Evolutionary conservation across 2,888 invertebrate species (phyloP), one percentile per base, ranked within the genome.

Genomic region (Apodemia duryi): DNA sequence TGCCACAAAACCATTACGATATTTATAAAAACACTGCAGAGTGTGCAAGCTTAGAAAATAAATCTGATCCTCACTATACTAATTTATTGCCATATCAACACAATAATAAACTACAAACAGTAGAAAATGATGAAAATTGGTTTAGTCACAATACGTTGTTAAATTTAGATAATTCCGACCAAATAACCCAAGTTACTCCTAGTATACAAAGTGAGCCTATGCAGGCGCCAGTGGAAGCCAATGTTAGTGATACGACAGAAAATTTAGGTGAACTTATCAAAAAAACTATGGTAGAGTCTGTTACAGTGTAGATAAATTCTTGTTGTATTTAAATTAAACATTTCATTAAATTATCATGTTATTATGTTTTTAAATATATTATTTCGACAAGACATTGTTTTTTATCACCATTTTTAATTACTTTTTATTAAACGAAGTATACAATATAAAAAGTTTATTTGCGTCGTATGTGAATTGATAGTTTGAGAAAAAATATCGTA

Each of bases 181-280:
- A 87, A 65, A 77, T 81, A 21, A 84, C 85, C 1, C 87, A 87
- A 72, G 90, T 88, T 43, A 81, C 84, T 21, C 67, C 80, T 0
- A 85, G 85, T 54, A 63, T 68, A 69, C 83, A 73, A 67, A 72
- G 78, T 57, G 72, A 79, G 51, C 80, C 73, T 63, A 68, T 73
- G 62, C 71, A 79, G 71, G 69, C 38, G 38, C 38, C 38, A 38
- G 38, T 38, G 38, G 38, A 38, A 38, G 38, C 69, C 77, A 81
- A 78, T 70, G 74, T 74, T 57, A 69, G 77, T 29, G 91, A 91
- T 63, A 73, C 83, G 49, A 84, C 85, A 73, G 96, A 97, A 77
- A 97, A 97, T 84, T 97, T 97, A 80, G 97, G 97, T 65, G 97
- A 97, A 91, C 96, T 98, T 77, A 97, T 97, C 75, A 97, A 97